Base-by-base conservation (phyloP, 2,113 vertebrate species). In the Zosterops hypoxanthus region DNA sequence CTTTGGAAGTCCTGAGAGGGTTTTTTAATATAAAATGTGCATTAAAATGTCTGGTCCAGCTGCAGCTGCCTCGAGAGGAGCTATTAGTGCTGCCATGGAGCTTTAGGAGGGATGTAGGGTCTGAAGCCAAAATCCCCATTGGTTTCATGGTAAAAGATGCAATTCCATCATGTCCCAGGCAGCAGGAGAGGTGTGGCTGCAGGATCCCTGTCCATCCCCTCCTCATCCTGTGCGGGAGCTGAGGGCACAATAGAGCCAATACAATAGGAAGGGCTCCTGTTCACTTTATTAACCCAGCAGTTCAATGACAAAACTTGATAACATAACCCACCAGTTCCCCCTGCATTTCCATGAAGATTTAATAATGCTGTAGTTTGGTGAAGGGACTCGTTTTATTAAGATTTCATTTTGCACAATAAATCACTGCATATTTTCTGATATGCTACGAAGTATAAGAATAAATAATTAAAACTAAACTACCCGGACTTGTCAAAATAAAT, bases 381-480 rank as follows among this genome's bases (percentile, higher is more conserved):
- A 82, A 92, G 88, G 93, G 85, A 60, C 85, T 96, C 7, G 0
- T 96, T 96, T 95, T 94, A 96, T 94, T 94, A 95, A 97, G 85
- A 92, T 96, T 96, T 96, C 94, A 97, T 96, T 97, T 96, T 96
- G 93, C 94, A 88, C 95, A 94, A 94, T 96, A 94, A 94, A 93
- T 96, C 95, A 95, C 79, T 77, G 93, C 85, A 34, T 92, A 81
- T 94, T 95, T 96, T 94, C 93, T 96, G 94, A 97, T 96, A 86
- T 11, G 85, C 92, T 86, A 83, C 25, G 94, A 97, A 96, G 94
- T 96, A 88, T 90, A 92, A 90, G 90, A 90, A 88, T 96, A 94
- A 97, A 97, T 97, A 96, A 97, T 97, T 96, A 88, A 97, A 93
- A 52, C 87, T 83, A 90, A 96, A 94, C 90, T 94, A 77, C 60